These are phyloP conservation scores for Drosophila barbarae DNA, from an alignment of 2,888 invertebrate species.

Conservation along the genomic window DNA sequence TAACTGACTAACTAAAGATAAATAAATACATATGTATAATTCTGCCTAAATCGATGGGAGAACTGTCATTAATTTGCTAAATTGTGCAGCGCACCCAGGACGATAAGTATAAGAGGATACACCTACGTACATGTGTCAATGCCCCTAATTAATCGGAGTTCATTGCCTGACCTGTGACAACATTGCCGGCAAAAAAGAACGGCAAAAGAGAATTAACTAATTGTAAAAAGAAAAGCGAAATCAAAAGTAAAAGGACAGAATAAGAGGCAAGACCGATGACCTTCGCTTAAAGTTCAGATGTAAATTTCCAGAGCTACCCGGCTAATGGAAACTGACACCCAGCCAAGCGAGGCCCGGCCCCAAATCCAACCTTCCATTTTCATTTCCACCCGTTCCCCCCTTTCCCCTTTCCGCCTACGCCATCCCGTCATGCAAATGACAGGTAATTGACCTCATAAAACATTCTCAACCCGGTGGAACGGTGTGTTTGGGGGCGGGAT, in stretches of 20 bases:
- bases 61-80: constrained; percentile 34
- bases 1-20: neutral
- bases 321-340: constrained; percentile 63
- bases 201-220: constrained; percentile 18
- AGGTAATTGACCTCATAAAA: constrained; percentile 73
- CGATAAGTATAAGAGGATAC: neutral
- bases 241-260: constrained; percentile 45
- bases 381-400: constrained; percentile 19
- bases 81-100: constrained; percentile 32
- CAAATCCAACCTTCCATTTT: constrained; percentile 32
- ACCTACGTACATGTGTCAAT: constrained; percentile 48
- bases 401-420: constrained; percentile 26
- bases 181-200: constrained; percentile 18
- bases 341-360: constrained; percentile 19
- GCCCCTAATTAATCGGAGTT: constrained; percentile 67
- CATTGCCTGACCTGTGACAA: constrained; percentile 56
- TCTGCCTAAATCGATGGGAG: constrained; percentile 19
- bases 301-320: constrained; percentile 31
- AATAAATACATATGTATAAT: neutral
- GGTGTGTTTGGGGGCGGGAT: constrained; percentile 38
- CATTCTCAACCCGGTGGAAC: constrained; percentile 28
- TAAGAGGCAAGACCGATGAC: constrained; percentile 55
- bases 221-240: constrained; percentile 30
- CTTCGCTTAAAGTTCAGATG: constrained; percentile 70
- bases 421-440: constrained; percentile 70